Evolutionary conservation across 2,113 vertebrate species (phyloP), one percentile per base, ranked within the genome.

Genomic region (Nannospalax galili): DNA sequence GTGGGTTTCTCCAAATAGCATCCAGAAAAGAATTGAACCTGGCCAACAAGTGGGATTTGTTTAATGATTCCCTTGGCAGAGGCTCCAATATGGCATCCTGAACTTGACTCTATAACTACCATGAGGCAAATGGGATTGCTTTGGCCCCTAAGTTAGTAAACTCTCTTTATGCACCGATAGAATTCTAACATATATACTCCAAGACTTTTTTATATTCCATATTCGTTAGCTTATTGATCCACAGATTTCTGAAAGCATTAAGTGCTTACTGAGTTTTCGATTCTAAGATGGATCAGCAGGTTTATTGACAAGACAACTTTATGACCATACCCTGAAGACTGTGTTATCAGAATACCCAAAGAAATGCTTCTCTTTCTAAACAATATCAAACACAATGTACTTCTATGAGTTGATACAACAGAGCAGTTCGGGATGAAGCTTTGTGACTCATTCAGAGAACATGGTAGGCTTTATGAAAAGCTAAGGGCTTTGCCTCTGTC

Each of bases 171-270:
- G 1, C 2, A 62, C 62, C 35, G 64, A 56, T 28, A 67, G 69
- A 64, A 88, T 45, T 75, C 7, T 2, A 94, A 79, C 65, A 77
- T 6, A 35, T 4, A 74, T 88, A 32, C 14, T 3, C 40, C 35
- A 84, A 84, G 0, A 77, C 2, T 62, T 78, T 80, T 65, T 37
- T 35, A 24, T 82, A 9, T 74, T 86, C 88, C 17, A 65, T 35
- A 73, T 80, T 75, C 42, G n/a, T n/a, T n/a, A n/a, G n/a, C n/a
- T n/a, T n/a, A 30, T 67, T 84, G 52, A 40, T 90, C 32, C 28
- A 77, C 67, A 89, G 3, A 79, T 78, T 90, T 64, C n/a, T 24
- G 35, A 82, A 87, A 75, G 16, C 5, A 58, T 74, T 94, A 52
- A 52, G 48, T 52, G 48, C 11, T 52, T 19, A 9, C 56, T 30